phyloP scores from a whole-genome alignment of 64 coral and sea anemone genomes.

The Anthopleura sola region DNA sequence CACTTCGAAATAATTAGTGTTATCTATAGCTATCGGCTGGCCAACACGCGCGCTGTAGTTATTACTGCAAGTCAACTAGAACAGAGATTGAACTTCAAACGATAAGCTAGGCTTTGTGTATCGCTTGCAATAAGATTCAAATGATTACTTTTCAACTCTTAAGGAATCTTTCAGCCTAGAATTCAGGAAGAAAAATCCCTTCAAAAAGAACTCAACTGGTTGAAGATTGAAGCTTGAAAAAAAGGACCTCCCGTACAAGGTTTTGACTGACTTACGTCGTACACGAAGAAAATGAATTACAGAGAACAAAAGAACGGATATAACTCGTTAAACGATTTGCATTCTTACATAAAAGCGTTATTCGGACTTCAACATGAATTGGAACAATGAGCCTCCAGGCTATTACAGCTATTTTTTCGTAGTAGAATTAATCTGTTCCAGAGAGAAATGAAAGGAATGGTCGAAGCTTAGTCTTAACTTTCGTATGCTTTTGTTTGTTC shows the following conservation, averaged over 20 bases:
- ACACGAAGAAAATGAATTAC: not conserved
- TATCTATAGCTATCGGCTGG: not conserved
- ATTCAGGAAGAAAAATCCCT: too few species aligned
- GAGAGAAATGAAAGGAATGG: not conserved
- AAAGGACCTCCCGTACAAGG: not conserved
- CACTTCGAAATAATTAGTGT: not conserved
- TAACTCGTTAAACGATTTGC: not conserved
- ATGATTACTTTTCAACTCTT: not conserved
- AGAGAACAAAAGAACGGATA: not conserved
- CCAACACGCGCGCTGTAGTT: not conserved
- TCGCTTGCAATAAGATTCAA: not conserved
- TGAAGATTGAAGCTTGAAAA: too few species aligned
- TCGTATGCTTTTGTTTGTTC: slow-evolving; percentile 20
- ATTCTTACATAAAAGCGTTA: not conserved
- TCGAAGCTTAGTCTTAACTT: not conserved
- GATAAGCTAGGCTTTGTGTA: not conserved
- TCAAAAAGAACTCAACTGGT: not conserved
- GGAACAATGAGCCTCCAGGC: not conserved
- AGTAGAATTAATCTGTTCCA: not conserved
- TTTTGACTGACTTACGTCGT: not conserved
- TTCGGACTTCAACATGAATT: not conserved
- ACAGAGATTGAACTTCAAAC: not conserved
- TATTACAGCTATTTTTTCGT: not conserved
- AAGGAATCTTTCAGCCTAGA: not conserved
- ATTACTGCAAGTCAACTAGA: not conserved